Percentiles rank a stretch among this genome's conserved stretches.
These are phyloP conservation scores for Natator depressus DNA, from an alignment of 2,113 vertebrate species.

Conservation along the genomic window DNA sequence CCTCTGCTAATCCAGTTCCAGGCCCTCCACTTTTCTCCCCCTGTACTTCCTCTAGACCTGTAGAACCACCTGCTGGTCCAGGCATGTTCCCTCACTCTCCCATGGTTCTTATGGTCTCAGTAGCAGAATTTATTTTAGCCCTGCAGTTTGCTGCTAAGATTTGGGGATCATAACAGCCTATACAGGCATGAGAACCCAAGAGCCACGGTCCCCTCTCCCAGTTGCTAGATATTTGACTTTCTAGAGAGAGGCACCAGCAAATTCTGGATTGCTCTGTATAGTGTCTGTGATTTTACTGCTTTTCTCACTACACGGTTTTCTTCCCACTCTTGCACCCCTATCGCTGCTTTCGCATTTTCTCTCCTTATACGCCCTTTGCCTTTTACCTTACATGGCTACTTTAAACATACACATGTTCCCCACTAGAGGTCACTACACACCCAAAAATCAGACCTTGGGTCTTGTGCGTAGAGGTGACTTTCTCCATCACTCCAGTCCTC, in stretches of 20 bases:
- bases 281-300: not conserved
- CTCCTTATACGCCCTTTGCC: not conserved
- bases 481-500: accelerated
- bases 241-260: not conserved
- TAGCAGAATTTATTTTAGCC: not conserved
- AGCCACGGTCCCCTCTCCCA: not conserved
- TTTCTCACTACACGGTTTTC: not conserved
- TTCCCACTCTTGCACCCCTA: not conserved
- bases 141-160: not conserved
- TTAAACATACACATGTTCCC: not conserved
- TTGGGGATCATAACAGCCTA: not conserved
- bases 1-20: not conserved
- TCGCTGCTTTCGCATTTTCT: not conserved
- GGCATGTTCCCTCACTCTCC: not conserved
- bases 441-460: not conserved
- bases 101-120: not conserved
- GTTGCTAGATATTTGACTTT: not conserved
- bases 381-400: not conserved
- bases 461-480: accelerated
- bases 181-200: not conserved
- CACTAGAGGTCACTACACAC: not conserved
- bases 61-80: not conserved
- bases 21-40: not conserved
- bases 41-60: not conserved
- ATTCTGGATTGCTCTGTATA: not conserved